Base-by-base conservation (phyloP, 2,888 invertebrate species). In the Amphipoea lucens region DNA sequence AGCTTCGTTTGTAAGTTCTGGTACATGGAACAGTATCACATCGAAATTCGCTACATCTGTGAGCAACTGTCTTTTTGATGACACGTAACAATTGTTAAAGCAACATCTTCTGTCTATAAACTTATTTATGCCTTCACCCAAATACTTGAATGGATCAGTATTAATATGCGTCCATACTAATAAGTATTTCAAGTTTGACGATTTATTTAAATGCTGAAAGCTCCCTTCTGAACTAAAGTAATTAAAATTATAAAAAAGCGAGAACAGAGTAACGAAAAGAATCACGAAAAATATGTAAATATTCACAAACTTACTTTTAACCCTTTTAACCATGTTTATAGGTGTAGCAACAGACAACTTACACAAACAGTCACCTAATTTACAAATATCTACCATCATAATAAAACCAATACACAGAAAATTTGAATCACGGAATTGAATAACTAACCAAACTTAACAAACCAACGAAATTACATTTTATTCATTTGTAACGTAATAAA, bases 41-140 rank as follows among this genome's bases (percentile, higher is more conserved):
- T 95, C 94, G 62, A 93, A 96, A 6, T 91, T 87, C 3, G 88
- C 90, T 48, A 91, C 87, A 77, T 93, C 89, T 62, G 80, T 84
- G 0, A 93, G 85, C 20, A 90, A 90, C 9, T 74, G 62, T 80
- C 87, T 91, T 42, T 95, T 87, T 3, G 87, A 84, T 0, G 95
- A 94, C 1, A 96, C 91, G 48, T 89, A 94, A 84, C 96, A 96
- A 54, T 95, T 95, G 0, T 86, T 90, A 40, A 90, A 87, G 0
- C 90, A 67, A 88, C 95, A 96, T 0, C 93, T 90, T 75, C 90
- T 91, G 6, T 89, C 87, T 45, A 90, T 85, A 67, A 96, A 95
- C 12, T 90, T 90, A 48, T 90, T 82, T 42, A 79, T 88, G 0
- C 94, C 95, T 57, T 84, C 76, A n/a, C 90, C 90, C 83, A 96